Conservation (phyloP, 1,140 invertebrate species). For the Drosophila neocordata region DNA sequence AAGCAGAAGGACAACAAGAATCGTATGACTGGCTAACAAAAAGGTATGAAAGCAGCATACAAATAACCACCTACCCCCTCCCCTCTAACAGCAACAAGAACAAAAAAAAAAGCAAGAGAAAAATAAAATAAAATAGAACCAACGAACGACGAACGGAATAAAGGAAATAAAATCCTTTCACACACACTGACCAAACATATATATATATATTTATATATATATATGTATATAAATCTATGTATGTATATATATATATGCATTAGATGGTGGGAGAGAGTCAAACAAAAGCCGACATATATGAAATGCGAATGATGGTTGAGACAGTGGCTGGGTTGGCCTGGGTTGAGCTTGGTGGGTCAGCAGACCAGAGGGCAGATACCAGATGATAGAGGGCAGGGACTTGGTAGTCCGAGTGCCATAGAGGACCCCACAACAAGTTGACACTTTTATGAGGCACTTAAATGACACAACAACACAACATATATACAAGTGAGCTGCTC, state of each 20-base stretch:
- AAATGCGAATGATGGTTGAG: constrained; percentile 8
- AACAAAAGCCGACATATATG: constrained; percentile 17
- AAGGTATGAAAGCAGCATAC: constrained; percentile 21
- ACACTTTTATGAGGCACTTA: constrained; percentile 43
- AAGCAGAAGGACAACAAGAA: constrained; percentile 22
- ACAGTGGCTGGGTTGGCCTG: not conserved
- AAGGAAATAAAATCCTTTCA: constrained; percentile 16
- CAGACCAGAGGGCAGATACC: constrained; percentile 24
- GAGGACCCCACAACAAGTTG: constrained; percentile 42
- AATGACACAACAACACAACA: constrained; percentile 17
- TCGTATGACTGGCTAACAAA: constrained; percentile 10
- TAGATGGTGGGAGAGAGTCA: constrained; percentile 9
- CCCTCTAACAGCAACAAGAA: constrained; percentile 1
- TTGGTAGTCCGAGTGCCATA: not conserved
- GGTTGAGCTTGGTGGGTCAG: constrained; percentile 28
- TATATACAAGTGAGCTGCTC: not conserved
- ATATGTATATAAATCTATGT: not conserved
- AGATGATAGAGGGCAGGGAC: not conserved
- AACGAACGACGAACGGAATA: constrained; percentile 5
- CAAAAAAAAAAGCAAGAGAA: not conserved
- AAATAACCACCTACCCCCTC: not conserved
- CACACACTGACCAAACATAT: not conserved
- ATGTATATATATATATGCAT: not conserved
- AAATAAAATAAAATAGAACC: constrained; percentile 3
- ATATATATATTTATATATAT: not conserved